Base-by-base conservation (phyloP, 2,113 vertebrate species). In the Sorex araneus region DNA sequence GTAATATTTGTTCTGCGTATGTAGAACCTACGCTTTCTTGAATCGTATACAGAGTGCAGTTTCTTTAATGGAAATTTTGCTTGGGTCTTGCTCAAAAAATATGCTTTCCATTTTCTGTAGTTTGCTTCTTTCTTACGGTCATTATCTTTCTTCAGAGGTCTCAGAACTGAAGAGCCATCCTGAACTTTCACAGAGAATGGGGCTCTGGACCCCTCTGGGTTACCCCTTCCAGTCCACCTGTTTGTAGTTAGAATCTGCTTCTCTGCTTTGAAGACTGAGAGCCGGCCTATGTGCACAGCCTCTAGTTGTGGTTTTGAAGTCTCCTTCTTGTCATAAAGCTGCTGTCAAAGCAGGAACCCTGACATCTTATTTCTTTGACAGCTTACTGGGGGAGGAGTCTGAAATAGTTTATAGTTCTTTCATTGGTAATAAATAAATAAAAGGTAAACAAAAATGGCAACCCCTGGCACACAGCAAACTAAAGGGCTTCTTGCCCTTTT, bases 311-410 rank as follows among this genome's bases (percentile, higher is more conserved):
- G 84, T 64, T 94, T 77, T 74, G 71, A 92, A 81, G 60, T 47
- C 90, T 95, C 90, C 84, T 82, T 63, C 78, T 94, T 70, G 89
- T 67, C 81, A 75, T 67, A 71, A 87, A 95, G 80, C 79, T 93
- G 88, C 82, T 90, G 43, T 85, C 64, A 57, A 78, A 94, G 89
- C 19, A 81, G 86, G 83, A 93, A 91, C 63, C 57, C 69, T 64
- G 64, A 78, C 16, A 85, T 79, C 88, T 76, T 54, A 54, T 57
- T 80, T 85, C 64, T 54, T 73, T 64, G 21, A 67, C 78, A 71
- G 83, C 78, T 79, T 66, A 77, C 43, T 78, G 77, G 84, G 84
- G 92, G 89, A 80, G 89, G 75, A 93, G 54, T 75, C 70, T 75
- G 66, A 75, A 82, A 85, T 95, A 80, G 93, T 79, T 84, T 88